These are phyloP conservation scores for Omphaloscelis lunosa DNA, from an alignment of 2,888 invertebrate genomes.

Conservation along the genomic window DNA sequence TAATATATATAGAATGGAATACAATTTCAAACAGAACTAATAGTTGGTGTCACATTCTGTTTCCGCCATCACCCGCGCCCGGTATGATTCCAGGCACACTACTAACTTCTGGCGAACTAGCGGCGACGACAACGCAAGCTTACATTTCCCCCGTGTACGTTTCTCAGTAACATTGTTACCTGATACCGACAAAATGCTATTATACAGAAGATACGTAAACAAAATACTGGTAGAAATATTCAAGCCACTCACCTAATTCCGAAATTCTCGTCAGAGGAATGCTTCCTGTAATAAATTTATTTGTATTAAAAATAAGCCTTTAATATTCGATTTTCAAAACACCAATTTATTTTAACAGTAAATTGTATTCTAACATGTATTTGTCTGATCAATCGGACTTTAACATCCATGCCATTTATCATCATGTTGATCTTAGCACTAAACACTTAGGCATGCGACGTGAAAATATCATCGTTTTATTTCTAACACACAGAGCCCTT, in stretches of 20 bases:
- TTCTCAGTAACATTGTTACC: slow-evolving; percentile 55
- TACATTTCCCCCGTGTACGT: slow-evolving; percentile 42
- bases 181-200: slow-evolving; percentile 53
- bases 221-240: background rate
- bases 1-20: background rate
- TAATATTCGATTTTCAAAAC: background rate
- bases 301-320: slow-evolving; percentile 15
- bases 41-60: slow-evolving; percentile 23
- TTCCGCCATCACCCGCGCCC: slow-evolving; percentile 7
- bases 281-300: slow-evolving; percentile 84
- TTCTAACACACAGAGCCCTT: slow-evolving; percentile 37
- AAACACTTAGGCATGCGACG: slow-evolving; percentile 69
- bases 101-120: slow-evolving; percentile 56
- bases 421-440: slow-evolving; percentile 37
- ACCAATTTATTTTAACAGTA: slow-evolving; percentile 44
- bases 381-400: slow-evolving; percentile 28
- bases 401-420: slow-evolving; percentile 55
- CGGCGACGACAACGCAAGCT: slow-evolving; percentile 20
- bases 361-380: slow-evolving; percentile 54
- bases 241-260: slow-evolving; percentile 87
- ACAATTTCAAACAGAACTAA: slow-evolving; percentile 17
- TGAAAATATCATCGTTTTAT: slow-evolving; percentile 45
- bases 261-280: slow-evolving; percentile 91
- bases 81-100: slow-evolving; percentile 16
- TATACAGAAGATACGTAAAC: slow-evolving; percentile 9